Evolutionary conservation across 2,888 invertebrate species (phyloP), one percentile per base, ranked within the genome.

Genomic region (Automeris io): DNA sequence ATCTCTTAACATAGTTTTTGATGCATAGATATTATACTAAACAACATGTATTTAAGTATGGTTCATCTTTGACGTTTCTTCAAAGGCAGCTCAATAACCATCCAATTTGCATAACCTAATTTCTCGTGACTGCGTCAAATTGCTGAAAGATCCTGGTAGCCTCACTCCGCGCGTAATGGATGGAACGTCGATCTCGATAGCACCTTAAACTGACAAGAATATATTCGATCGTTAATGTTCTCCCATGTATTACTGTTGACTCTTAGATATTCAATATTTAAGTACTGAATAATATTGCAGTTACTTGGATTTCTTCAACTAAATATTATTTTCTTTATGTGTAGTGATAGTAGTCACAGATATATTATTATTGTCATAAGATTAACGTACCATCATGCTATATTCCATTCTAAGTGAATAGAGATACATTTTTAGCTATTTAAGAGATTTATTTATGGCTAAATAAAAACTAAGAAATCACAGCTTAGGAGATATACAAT

Each of bases 61-160:
- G 47, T 44, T 67, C 61, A 68, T 66, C 61, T 70, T 66, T 55
- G 54, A 51, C 49, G 59, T 63, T 70, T 61, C 66, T 62, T 61
- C 57, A 61, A 63, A 51, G 49, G 54, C 49, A 54, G 61, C 63
- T 68, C 65, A 66, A 68, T 74, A 70, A 64, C 67, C 68, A 61
- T 68, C 61, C 58, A 69, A 76, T 77, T 77, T 76, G 62, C 76
- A 77, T 77, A 76, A 70, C 69, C 70, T 75, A 73, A 78, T 77
- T 77, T 66, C 37, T 65, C 58, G 65, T 65, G 64, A 61, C 61
- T 67, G 66, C 68, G 61, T 72, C 68, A 70, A 70, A 73, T 72
- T 64, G 62, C 71, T 70, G 71, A 70, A 68, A 69, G 66, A 67
- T 69, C 68, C 62, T 52, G 59, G 48, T 54, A 57, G 47, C 55